phyloP scores from a whole-genome alignment of 2,113 vertebrate species.

The Rattus norvegicus region GRCr8 NC_086020.1:234736501-234737000 shows the following conservation, averaged over 20 bases:
- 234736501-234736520: conserved; percentile 55
- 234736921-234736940: neutral
- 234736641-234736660: neutral
- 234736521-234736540: conserved; percentile 54
- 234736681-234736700: neutral
- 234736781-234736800: neutral
- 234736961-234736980: neutral
- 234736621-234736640: neutral
- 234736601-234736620: conserved; percentile 28
- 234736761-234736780: neutral
- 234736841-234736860: neutral
- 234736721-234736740: conserved; percentile 21
- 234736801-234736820: neutral
- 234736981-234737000: neutral
- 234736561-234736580: conserved; percentile 40
- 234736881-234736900: neutral
- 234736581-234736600: conserved; percentile 47
- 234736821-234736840: neutral
- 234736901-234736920: neutral
- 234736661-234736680: conserved; percentile 41
- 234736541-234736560: neutral
- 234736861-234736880: neutral
- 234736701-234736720: neutral
- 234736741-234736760: neutral
- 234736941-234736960: neutral